phyloP scores from a whole-genome alignment of 2,888 invertebrate genomes.

The Deroplatys truncata region DNA sequence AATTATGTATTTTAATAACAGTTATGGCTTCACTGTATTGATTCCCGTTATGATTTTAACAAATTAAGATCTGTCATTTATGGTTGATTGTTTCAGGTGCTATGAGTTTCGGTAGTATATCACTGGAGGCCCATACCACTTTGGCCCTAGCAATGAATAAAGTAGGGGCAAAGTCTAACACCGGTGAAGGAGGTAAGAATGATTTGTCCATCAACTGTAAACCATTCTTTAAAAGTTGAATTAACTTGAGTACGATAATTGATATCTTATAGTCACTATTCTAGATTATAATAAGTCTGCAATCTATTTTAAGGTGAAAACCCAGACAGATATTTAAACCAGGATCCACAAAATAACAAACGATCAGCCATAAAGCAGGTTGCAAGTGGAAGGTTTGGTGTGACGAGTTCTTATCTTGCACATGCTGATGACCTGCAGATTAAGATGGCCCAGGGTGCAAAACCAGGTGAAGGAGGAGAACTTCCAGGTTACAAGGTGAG shows the following conservation, averaged over 20 bases:
- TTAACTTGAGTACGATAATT: neutral
- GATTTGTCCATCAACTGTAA: neutral
- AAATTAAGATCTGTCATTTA: no score
- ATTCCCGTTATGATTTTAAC: no score
- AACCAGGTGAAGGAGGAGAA: constrained; percentile 98
- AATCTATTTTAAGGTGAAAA: constrained; percentile 47
- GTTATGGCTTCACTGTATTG: no score
- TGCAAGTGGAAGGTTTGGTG: constrained; percentile 97
- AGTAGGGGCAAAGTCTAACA: constrained; percentile 96
- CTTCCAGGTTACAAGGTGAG: constrained; percentile 76
- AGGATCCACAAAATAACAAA: constrained; percentile 76
- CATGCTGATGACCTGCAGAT: constrained; percentile 98
- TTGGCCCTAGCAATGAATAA: constrained; percentile 97
- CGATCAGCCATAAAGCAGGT: constrained; percentile 98
- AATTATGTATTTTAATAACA: no score
- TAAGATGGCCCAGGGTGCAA: constrained; percentile 99
- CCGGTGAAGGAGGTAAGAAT: constrained; percentile 85
- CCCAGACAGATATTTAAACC: constrained; percentile 64
- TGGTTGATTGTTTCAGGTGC: constrained; percentile 57
- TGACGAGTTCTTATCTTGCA: constrained; percentile 94
- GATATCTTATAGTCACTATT: no score
- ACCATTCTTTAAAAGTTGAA: neutral
- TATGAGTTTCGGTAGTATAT: constrained; percentile 97
- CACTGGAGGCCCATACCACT: constrained; percentile 91
- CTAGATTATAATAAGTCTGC: no score